Evolutionary conservation across 2,797 vertebrate species (phyloP).

Genomic region (Mareca strepera): DNA sequence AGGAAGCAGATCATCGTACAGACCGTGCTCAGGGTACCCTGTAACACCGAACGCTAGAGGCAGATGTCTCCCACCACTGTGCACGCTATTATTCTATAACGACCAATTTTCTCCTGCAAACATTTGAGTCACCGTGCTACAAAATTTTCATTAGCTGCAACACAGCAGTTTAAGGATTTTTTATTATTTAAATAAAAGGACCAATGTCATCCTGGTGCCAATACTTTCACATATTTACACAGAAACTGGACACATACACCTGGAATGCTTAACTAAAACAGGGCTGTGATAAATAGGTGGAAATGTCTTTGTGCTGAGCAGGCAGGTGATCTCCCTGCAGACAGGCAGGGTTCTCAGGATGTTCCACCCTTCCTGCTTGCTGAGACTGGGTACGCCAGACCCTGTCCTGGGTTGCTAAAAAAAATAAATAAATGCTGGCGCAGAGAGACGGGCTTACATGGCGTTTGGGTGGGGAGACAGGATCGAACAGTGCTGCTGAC

Average conservation of each 20-base stretch:
- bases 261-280: not conserved
- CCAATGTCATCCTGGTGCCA: rapidly evolving
- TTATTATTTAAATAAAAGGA: not conserved
- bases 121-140: not conserved
- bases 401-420: not conserved
- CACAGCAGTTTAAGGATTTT: not conserved
- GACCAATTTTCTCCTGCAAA: not conserved
- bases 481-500: not conserved
- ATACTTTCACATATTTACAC: not conserved
- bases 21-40: not conserved
- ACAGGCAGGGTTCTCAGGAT: not conserved
- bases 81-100: not conserved
- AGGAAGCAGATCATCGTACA: not conserved
- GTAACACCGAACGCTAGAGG: not conserved
- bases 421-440: not conserved
- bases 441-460: not conserved
- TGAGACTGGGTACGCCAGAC: not conserved
- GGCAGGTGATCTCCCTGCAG: not conserved
- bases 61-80: not conserved
- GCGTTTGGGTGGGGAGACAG: not conserved
- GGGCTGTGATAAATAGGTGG: not conserved
- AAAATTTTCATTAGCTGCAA: not conserved
- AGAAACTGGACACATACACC: not conserved
- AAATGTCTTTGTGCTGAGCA: not conserved
- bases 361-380: not conserved